phyloP scores from a whole-genome alignment of 92 coral and sea anemone genomes.

The Pocillopora meandrina region DNA sequence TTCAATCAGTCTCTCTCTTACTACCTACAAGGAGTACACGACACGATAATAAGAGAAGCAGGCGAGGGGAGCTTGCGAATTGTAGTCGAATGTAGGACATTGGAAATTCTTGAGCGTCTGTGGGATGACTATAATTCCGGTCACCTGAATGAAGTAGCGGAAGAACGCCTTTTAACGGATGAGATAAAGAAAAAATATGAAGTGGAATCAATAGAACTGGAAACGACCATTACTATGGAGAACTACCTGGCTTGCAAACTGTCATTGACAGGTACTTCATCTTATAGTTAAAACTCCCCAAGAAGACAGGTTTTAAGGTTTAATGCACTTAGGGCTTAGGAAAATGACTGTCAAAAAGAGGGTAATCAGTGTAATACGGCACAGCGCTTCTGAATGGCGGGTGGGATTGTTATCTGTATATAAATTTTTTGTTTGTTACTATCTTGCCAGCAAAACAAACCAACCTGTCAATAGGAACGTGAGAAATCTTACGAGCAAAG shows the following conservation, averaged over 20 bases:
- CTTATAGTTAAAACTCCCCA: not conserved
- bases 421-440: too few relatives aligned
- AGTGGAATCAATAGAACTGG: not conserved
- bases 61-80: not conserved
- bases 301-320: not conserved
- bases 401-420: too few relatives aligned
- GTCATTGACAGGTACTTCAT: not conserved
- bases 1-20: not conserved
- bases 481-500: too few relatives aligned
- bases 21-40: not conserved
- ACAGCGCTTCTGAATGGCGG: too few relatives aligned
- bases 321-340: not conserved
- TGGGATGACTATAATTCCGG: not conserved
- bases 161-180: constrained; percentile 7
- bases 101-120: not conserved
- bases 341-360: too few relatives aligned
- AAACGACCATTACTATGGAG: not conserved
- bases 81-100: not conserved
- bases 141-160: not conserved
- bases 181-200: not conserved
- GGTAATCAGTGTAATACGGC: too few relatives aligned
- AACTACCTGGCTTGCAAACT: not conserved
- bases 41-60: not conserved
- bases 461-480: too few relatives aligned
- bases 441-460: too few relatives aligned